Conservation (phyloP, 2,797 vertebrate genomes). For the Vireo griseus region DNA sequence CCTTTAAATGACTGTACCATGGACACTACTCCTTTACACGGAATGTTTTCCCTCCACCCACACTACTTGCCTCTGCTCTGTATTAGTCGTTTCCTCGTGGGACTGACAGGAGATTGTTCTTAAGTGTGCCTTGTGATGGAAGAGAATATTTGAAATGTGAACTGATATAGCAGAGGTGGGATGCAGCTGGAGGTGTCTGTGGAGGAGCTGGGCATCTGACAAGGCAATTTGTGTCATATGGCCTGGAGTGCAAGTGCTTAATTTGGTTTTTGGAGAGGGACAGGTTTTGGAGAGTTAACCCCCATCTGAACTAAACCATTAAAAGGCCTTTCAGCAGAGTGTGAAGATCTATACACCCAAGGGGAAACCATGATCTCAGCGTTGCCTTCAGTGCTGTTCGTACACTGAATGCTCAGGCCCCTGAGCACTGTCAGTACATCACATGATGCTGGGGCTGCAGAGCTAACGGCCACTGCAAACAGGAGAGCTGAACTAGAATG, state of each 20-base stretch:
- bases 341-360: background rate
- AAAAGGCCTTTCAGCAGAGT: background rate
- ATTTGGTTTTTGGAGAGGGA: background rate
- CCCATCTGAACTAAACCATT: background rate
- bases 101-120: background rate
- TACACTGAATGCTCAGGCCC: background rate
- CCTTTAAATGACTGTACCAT: background rate
- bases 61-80: background rate
- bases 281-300: background rate
- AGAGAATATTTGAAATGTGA: background rate
- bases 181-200: background rate
- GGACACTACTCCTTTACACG: background rate
- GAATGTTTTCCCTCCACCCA: background rate
- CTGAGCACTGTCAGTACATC: background rate
- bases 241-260: background rate
- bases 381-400: background rate
- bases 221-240: background rate
- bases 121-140: background rate
- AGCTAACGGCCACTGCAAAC: background rate
- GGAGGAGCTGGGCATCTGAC: background rate
- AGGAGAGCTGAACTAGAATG: background rate
- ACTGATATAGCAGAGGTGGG: accelerated
- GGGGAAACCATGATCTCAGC: background rate
- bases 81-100: background rate
- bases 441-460: background rate